Percentiles rank a stretch among this genome's conserved stretches.
phyloP scores from a whole-genome alignment of 2,113 vertebrate genomes.

The Poecilia latipinna region DNA sequence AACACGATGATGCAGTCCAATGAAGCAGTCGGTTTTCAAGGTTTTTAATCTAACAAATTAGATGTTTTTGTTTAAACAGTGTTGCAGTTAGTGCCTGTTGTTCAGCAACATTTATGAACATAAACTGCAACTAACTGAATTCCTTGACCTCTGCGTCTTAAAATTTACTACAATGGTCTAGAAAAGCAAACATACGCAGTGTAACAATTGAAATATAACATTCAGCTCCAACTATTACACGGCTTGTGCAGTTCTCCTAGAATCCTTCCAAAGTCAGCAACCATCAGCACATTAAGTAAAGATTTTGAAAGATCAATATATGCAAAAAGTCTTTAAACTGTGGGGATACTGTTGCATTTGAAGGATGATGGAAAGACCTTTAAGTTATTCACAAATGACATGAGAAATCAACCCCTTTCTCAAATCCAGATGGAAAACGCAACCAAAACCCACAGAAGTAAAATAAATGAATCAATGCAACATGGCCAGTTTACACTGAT shows the following conservation, averaged over 20 bases:
- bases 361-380: neutral
- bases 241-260: neutral
- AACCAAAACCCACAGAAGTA: neutral
- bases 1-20: neutral
- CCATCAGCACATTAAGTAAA: neutral
- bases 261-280: neutral
- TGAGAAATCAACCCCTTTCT: neutral
- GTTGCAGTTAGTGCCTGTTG: neutral
- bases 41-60: neutral
- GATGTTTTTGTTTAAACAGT: neutral
- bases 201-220: neutral
- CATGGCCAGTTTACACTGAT: neutral
- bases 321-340: neutral
- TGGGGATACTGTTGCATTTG: neutral
- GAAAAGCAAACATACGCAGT: neutral
- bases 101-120: neutral
- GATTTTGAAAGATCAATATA: neutral
- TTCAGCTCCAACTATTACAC: neutral
- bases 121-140: neutral
- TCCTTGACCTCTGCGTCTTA: neutral
- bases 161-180: neutral
- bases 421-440: neutral
- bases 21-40: too few relatives aligned
- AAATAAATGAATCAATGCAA: neutral
- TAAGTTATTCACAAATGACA: neutral